These are phyloP conservation scores for Procambarus virginalis DNA, from an alignment of 1,140 invertebrate genomes.

Conservation along the genomic window DNA sequence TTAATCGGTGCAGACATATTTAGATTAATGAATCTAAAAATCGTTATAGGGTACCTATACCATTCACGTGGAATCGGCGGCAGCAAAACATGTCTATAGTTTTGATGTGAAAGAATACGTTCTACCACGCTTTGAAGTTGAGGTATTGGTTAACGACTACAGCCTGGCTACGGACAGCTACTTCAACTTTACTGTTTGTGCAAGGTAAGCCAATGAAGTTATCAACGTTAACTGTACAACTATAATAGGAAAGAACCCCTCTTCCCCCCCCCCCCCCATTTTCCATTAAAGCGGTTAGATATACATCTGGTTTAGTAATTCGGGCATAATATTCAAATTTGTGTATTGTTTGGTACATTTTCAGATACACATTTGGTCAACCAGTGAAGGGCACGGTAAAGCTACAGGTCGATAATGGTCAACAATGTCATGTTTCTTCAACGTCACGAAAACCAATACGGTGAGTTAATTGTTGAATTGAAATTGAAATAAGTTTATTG, in stretches of 20 bases:
- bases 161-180: constrained; percentile 77
- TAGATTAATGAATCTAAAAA: no score
- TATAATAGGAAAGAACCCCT: no score
- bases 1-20: no score
- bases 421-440: neutral
- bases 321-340: no score
- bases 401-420: neutral
- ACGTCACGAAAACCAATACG: neutral
- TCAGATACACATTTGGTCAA: constrained; percentile 30
- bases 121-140: constrained; percentile 80
- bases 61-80: constrained; percentile 71
- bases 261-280: no score
- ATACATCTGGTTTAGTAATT: no score
- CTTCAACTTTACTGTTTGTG: constrained; percentile 78
- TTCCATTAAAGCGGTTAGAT: no score
- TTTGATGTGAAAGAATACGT: constrained; percentile 81
- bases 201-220: constrained; percentile 65
- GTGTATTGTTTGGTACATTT: neutral
- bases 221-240: no score
- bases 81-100: constrained; percentile 78
- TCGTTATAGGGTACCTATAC: constrained; percentile 3
- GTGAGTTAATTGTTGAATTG: constrained; percentile 2
- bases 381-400: constrained; percentile 15
- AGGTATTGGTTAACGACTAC: constrained; percentile 78
- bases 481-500: no score